Evolutionary conservation across 2,888 invertebrate genomes (phyloP).

Genomic region (Dichetophora obliterata): DNA sequence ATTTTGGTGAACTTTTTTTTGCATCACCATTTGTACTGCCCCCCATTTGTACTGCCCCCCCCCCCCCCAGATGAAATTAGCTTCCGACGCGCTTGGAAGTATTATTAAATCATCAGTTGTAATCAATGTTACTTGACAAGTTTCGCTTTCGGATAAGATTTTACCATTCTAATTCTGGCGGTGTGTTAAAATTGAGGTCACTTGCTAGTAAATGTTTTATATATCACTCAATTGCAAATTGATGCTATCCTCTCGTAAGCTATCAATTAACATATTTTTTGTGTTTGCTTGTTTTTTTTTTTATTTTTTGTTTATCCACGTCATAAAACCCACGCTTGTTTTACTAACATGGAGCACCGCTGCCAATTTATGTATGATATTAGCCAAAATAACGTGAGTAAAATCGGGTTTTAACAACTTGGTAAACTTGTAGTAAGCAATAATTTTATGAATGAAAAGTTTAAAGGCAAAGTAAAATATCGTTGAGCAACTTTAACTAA

Average conservation of each 20-base stretch:
- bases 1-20: no score
- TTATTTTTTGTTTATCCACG: not conserved
- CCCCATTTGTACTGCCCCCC: no score
- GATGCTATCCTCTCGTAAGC: slow-evolving; percentile 14
- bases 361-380: not conserved
- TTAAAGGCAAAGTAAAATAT: slow-evolving; percentile 1
- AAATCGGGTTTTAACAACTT: not conserved
- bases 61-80: no score
- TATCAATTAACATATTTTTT: slow-evolving; percentile 18
- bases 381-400: no score
- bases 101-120: no score
- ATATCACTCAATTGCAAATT: slow-evolving; percentile 4
- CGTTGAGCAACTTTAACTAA: slow-evolving; percentile 4
- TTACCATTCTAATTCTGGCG: no score
- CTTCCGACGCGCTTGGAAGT: no score
- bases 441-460: slow-evolving; percentile 25
- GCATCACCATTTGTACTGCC: no score
- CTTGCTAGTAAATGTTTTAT: not conserved
- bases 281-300: no score
- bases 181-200: slow-evolving; percentile 1
- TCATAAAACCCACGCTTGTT: not conserved
- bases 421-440: slow-evolving; percentile 20
- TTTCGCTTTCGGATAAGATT: no score
- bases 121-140: no score
- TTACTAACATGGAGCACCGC: not conserved